Percentiles rank a stretch among this genome's conserved stretches.
phyloP scores from a whole-genome alignment of 2,113 vertebrate species.

The Rallus limicola region DNA sequence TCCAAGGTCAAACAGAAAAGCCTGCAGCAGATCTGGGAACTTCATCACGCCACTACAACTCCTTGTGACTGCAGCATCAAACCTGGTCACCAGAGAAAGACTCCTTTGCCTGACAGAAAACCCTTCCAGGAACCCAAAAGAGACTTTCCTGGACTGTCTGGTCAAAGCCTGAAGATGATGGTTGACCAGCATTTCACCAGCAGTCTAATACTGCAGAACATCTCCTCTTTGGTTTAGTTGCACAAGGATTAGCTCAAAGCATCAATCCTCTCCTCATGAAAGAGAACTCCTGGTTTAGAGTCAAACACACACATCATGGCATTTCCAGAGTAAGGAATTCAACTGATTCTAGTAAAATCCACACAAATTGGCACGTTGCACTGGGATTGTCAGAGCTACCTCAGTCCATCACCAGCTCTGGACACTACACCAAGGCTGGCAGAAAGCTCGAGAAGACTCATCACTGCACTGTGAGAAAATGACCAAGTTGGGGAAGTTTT shows the following conservation, averaged over 20 bases:
- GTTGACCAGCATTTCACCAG: neutral
- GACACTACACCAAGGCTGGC: neutral
- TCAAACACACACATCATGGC: neutral
- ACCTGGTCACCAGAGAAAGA: neutral
- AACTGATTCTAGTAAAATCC: neutral
- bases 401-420: neutral
- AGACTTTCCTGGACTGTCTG: neutral
- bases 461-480: neutral
- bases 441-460: neutral
- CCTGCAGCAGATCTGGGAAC: neutral
- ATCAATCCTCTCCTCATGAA: neutral
- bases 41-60: fast-evolving
- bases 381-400: neutral
- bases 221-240: neutral
- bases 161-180: neutral
- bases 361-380: neutral
- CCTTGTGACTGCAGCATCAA: fast-evolving
- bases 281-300: neutral
- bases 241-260: neutral
- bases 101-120: neutral
- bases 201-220: neutral
- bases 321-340: neutral
- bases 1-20: neutral
- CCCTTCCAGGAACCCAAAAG: neutral
- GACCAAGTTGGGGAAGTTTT: neutral